Conservation (phyloP, 2,797 vertebrate species). For the Apogon talboti region DNA sequence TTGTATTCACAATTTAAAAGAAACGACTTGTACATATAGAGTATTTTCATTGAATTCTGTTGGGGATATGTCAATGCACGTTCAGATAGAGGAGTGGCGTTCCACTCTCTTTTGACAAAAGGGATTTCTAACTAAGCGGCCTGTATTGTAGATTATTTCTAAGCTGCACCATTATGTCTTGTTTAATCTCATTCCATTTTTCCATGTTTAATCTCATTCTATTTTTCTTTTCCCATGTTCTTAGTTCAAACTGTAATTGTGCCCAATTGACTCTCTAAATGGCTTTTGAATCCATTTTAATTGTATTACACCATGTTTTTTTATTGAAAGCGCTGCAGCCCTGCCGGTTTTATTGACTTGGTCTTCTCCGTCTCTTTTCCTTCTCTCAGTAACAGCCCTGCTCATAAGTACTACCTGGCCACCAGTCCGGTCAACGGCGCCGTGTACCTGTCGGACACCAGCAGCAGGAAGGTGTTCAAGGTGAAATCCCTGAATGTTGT, state of each 20-base stretch:
- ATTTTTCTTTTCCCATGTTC: conserved; percentile 60
- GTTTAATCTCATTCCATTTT: conserved; percentile 64
- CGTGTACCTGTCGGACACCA: conserved; percentile 96
- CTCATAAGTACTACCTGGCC: conserved; percentile 97
- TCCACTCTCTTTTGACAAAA: conserved; percentile 41
- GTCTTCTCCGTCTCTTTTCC: conserved; percentile 33
- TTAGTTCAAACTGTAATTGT: conserved; percentile 69
- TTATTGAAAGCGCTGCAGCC: conserved; percentile 65
- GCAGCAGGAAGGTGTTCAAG: conserved; percentile 94
- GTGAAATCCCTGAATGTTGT: conserved; percentile 90
- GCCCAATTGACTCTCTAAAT: conserved; percentile 70
- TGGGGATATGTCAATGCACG: background rate
- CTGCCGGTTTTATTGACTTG: conserved; percentile 67
- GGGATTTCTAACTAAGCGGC: conserved; percentile 50
- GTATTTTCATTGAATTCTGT: background rate
- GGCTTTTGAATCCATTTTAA: conserved; percentile 77
- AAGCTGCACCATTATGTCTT: conserved; percentile 58
- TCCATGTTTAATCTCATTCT: conserved; percentile 68
- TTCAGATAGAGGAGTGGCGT: conserved; percentile 7
- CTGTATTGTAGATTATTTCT: conserved; percentile 49
- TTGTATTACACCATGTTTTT: conserved; percentile 70
- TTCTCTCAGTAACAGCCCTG: conserved; percentile 91
- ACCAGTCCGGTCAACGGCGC: conserved; percentile 91
- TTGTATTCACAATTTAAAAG: conserved; percentile 14
- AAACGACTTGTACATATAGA: background rate